Conservation (phyloP, 2,113 vertebrate species). For the Brachyhypopomus gauderio region DNA sequence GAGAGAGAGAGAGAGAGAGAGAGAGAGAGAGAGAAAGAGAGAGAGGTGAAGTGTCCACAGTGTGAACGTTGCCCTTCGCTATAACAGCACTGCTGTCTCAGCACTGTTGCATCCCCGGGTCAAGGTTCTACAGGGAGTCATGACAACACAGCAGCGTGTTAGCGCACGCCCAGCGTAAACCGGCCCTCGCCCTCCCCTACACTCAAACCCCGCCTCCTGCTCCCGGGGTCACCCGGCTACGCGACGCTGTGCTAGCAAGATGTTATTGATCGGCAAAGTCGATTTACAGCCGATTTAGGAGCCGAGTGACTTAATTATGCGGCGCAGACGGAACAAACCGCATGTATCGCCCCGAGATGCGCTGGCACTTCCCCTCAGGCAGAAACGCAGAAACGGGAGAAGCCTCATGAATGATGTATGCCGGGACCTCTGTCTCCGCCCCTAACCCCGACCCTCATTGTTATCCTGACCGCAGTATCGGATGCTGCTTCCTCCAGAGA, state of each 20-base stretch:
- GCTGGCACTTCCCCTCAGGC: not conserved
- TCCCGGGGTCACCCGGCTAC: conserved; percentile 4
- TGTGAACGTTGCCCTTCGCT: conserved; percentile 14
- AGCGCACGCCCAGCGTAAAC: conserved; percentile 18
- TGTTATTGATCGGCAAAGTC: conserved; percentile 46
- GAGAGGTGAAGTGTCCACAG: conserved; percentile 8
- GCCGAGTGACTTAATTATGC: conserved; percentile 38
- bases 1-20: not conserved
- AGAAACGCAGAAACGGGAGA: not conserved
- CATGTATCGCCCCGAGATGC: conserved; percentile 1
- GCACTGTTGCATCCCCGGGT: conserved; percentile 11
- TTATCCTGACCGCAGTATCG: not conserved
- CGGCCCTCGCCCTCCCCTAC: not conserved
- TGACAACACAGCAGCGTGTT: conserved; percentile 27
- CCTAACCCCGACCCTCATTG: not conserved
- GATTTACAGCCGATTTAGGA: conserved; percentile 45
- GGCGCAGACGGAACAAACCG: conserved; percentile 35
- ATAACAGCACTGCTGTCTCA: conserved; percentile 15
- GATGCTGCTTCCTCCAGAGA: not conserved
- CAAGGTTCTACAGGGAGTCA: conserved; percentile 32
- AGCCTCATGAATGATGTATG: conserved; percentile 26
- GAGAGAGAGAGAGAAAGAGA: conserved; percentile 27
- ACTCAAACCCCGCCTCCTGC: not conserved
- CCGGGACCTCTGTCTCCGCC: not conserved
- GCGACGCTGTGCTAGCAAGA: conserved; percentile 15